phyloP scores from a whole-genome alignment of 2,797 vertebrate genomes.

The Siniperca undulata region DNA sequence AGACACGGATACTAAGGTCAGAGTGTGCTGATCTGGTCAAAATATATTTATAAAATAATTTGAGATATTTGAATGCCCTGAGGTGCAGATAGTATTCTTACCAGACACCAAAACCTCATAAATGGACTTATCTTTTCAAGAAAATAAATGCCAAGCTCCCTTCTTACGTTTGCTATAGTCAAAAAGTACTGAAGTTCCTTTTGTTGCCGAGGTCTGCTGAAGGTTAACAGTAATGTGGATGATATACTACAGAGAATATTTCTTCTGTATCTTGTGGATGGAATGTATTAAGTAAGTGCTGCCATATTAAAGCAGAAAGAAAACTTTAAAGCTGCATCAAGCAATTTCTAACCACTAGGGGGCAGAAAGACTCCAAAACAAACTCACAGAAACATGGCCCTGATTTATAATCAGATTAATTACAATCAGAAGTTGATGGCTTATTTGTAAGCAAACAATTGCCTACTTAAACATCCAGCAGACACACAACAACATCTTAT shows the following conservation, averaged over 20 bases:
- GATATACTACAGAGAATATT: constrained; percentile 18
- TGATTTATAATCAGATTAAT: constrained; percentile 33
- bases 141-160: constrained; percentile 26
- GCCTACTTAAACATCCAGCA: constrained; percentile 27
- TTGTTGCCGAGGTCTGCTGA: constrained; percentile 6
- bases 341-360: constrained; percentile 25
- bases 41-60: constrained; percentile 62
- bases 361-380: constrained; percentile 25
- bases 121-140: constrained; percentile 29
- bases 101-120: constrained; percentile 47
- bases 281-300: constrained; percentile 71
- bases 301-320: constrained; percentile 31
- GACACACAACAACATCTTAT: constrained; percentile 14
- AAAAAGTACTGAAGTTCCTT: constrained; percentile 4
- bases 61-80: constrained; percentile 59
- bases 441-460: constrained; percentile 51
- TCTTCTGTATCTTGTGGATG: constrained; percentile 43
- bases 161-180: constrained; percentile 22
- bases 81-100: constrained; percentile 41
- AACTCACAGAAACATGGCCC: constrained; percentile 23
- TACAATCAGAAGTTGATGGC: constrained; percentile 52
- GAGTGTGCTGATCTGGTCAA: constrained; percentile 40
- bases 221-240: constrained; percentile 19
- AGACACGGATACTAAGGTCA: constrained; percentile 19
- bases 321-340: constrained; percentile 38